phyloP scores from a whole-genome alignment of 2,113 vertebrate species.

The Pogona vitticeps region DNA sequence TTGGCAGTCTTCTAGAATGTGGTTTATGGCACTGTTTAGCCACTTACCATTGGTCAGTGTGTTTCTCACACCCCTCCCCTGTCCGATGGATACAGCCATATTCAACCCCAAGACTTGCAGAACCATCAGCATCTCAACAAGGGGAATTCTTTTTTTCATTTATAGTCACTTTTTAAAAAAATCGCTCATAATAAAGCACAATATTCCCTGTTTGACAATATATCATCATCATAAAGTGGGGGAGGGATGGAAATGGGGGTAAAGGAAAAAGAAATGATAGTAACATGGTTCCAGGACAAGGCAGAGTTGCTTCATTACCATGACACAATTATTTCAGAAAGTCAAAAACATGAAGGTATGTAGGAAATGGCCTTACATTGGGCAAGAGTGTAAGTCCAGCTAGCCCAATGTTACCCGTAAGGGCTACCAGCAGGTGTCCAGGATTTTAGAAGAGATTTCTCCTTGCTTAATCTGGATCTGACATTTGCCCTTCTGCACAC shows the following conservation, averaged over 20 bases:
- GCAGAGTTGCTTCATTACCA: no score
- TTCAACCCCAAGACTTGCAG: constrained; percentile 39
- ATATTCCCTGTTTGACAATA: background rate
- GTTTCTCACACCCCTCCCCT: constrained; percentile 16
- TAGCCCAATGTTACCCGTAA: no score
- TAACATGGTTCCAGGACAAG: no score
- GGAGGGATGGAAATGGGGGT: background rate
- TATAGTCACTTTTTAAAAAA: constrained; percentile 7
- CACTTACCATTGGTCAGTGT: constrained; percentile 38
- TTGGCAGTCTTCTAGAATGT: constrained; percentile 56
- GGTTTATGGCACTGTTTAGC: constrained; percentile 59
- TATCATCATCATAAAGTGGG: background rate
- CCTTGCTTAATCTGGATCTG: no score
- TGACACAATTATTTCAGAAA: no score
- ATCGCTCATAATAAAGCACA: background rate
- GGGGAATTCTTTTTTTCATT: constrained; percentile 32
- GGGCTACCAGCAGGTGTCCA: no score
- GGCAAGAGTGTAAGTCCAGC: no score
- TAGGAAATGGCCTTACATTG: no score
- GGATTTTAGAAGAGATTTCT: no score
- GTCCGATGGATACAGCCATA: background rate
- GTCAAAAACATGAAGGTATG: no score
- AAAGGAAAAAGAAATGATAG: background rate
- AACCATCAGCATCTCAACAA: constrained; percentile 42
- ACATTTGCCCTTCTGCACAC: no score